Conservation (phyloP, 2,888 invertebrate species). For the Sylvicola cinctus region DNA sequence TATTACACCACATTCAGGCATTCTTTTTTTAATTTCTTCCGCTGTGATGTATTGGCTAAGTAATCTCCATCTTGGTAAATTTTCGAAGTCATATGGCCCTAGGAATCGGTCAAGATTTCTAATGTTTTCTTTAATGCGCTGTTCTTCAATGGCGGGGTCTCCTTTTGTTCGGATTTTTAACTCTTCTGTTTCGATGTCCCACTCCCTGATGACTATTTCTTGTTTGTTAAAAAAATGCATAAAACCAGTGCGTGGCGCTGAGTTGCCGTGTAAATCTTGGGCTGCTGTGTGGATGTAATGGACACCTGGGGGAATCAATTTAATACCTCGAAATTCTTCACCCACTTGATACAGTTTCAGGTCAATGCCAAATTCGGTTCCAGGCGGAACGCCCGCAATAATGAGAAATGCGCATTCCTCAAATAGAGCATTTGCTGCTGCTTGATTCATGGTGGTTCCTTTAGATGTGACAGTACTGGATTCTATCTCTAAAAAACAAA, state of each 20-base stretch:
- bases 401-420: conserved; percentile 66
- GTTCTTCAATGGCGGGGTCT: conserved; percentile 25
- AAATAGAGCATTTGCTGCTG: conserved; percentile 52
- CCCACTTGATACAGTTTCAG: conserved; percentile 76
- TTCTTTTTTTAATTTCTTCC: conserved; percentile 40
- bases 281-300: conserved; percentile 84
- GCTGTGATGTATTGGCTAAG: conserved; percentile 39
- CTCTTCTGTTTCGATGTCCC: conserved; percentile 64
- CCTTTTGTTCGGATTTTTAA: conserved; percentile 24
- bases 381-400: conserved; percentile 67
- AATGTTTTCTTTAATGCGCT: conserved; percentile 18
- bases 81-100: conserved; percentile 82
- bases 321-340: conserved; percentile 76
- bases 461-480: too few species aligned
- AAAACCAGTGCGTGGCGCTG: conserved; percentile 62
- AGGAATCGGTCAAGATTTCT: conserved; percentile 32
- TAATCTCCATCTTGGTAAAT: conserved; percentile 64
- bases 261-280: conserved; percentile 31
- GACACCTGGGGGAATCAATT: conserved; percentile 96
- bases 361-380: conserved; percentile 95
- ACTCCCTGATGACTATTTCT: conserved; percentile 72
- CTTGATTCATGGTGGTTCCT: conserved; percentile 56
- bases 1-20: conserved; percentile 55
- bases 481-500: too few species aligned
- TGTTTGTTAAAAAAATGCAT: conserved; percentile 62